Conservation (phyloP, 2,888 invertebrate species). For the Epistrophe grossulariae region DNA sequence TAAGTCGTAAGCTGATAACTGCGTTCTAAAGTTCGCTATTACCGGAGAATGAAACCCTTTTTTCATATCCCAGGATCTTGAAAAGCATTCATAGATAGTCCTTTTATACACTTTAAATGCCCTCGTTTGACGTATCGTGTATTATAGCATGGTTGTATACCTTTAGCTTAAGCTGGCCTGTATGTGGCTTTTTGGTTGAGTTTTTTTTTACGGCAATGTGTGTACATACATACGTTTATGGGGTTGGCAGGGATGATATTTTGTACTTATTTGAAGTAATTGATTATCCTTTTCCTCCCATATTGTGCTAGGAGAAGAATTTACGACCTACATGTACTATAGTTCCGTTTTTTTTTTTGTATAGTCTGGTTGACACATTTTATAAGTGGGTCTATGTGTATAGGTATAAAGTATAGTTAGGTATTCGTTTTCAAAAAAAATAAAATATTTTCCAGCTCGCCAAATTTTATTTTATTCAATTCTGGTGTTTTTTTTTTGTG, state of each 20-base stretch:
- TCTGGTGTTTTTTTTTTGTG: not conserved
- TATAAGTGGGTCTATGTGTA: constrained; percentile 1
- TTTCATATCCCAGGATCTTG: constrained; percentile 40
- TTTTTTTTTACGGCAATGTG: not conserved
- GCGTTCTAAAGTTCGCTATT: constrained; percentile 51
- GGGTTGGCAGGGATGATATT: constrained; percentile 24
- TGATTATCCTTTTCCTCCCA: constrained; percentile 46
- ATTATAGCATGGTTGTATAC: not conserved
- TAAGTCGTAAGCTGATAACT: constrained; percentile 50
- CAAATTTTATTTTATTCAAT: constrained; percentile 41
- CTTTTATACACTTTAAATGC: constrained; percentile 52
- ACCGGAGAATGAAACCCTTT: constrained; percentile 40
- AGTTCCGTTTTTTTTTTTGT: constrained; percentile 8
- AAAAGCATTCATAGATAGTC: constrained; percentile 52
- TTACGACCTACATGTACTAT: constrained; percentile 38
- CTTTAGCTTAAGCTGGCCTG: constrained; percentile 19
- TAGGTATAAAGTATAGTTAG: not conserved
- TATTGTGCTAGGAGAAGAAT: constrained; percentile 40
- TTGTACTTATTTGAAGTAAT: constrained; percentile 51
- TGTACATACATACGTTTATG: not conserved
- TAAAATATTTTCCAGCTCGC: constrained; percentile 24
- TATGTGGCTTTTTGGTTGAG: constrained; percentile 18
- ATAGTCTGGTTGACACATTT: constrained; percentile 25
- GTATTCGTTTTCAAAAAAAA: not conserved
- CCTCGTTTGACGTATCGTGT: constrained; percentile 44